These are phyloP conservation scores for Chymomyza costata DNA, from an alignment of 1,140 invertebrate species.

Conservation along the genomic window DNA sequence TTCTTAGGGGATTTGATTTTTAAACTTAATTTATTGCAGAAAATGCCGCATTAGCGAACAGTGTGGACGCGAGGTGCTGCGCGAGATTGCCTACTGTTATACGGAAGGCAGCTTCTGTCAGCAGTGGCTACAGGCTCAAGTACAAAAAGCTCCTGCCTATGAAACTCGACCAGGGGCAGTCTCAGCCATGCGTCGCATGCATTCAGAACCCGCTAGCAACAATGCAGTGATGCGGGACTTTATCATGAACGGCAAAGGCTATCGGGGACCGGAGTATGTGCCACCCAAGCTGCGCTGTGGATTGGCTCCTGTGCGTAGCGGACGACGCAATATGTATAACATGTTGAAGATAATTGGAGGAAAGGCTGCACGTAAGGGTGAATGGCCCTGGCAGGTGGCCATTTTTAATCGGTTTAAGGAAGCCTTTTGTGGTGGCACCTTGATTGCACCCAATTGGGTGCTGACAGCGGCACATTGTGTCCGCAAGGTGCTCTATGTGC, in stretches of 20 bases:
- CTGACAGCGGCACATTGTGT: slow-evolving; percentile 94
- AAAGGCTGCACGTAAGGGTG: slow-evolving; percentile 82
- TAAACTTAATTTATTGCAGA: slow-evolving; percentile 74
- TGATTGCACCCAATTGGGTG: slow-evolving; percentile 90
- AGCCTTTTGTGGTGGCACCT: slow-evolving; percentile 93
- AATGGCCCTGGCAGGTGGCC: slow-evolving; percentile 96
- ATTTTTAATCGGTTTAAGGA: slow-evolving; percentile 89
- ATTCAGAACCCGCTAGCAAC: slow-evolving; percentile 23
- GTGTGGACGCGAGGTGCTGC: slow-evolving; percentile 85
- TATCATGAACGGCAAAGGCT: slow-evolving; percentile 65
- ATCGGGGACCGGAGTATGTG: slow-evolving; percentile 61
- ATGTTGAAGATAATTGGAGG: slow-evolving; percentile 91
- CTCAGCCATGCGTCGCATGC: slow-evolving; percentile 44
- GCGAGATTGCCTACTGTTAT: slow-evolving; percentile 90
- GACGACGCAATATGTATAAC: slow-evolving; percentile 72
- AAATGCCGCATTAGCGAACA: slow-evolving; percentile 84
- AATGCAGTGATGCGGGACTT: slow-evolving; percentile 56
- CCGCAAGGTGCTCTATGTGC: slow-evolving; percentile 84
- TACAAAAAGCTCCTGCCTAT: slow-evolving; percentile 50
- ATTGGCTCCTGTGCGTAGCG: slow-evolving; percentile 56
- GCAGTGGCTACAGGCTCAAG: slow-evolving; percentile 80
- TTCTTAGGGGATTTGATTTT: no score
- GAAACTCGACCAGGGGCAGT: slow-evolving; percentile 32
- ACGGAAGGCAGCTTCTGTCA: slow-evolving; percentile 87
- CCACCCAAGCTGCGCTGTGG: slow-evolving; percentile 66